Evolutionary conservation across 2,113 vertebrate genomes (phyloP), one percentile per base, ranked within the genome.

Genomic region (Anguilla japonica): DNA sequence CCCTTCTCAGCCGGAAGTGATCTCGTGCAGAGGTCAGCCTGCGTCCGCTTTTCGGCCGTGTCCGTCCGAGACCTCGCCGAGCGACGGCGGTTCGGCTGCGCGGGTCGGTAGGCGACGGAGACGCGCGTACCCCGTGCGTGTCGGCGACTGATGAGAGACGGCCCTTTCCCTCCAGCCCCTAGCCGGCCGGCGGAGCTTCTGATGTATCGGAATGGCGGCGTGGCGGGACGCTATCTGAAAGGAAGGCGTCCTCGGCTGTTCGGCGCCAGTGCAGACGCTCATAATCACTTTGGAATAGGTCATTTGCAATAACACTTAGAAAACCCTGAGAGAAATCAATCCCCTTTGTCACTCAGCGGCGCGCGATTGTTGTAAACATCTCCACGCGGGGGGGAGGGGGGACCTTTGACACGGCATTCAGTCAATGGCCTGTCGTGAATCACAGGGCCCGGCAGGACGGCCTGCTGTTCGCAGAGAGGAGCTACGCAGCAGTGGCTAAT

Each of bases 281-380:
- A 88, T 94, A 93, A 93, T 94, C 93, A 91, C 89, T 40, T 41
- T 82, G 89, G 91, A 93, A 93, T 89, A 88, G 92, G 89, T 93
- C 91, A 91, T 93, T 94, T 93, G 92, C 91, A 90, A 91, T 91
- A 92, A 93, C 91, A 90, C 91, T 92, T 93, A 92, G 89, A 90
- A 84, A 89, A 90, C 89, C 87, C 84, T 87, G 88, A 90, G 91
- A 89, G 89, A 87, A 94, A 95, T 94, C 93, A 91, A 90, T 95
- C 93, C 90, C 85, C 89, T 92, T 92, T 93, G 92, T 94, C 94
- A 93, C 91, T 93, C 90, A 89, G 89, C 89, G 89, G 90, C 91
- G 89, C 90, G 53, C 90, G 89, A 93, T 92, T 93, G 91, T 90
- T 93, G 92, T 93, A 95, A 94, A 93, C 93, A 92, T 92, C 89